Evolutionary conservation across 1,140 invertebrate species (phyloP), one percentile per base, ranked within the genome.

Genomic region (Zaprionus camerounensis): DNA sequence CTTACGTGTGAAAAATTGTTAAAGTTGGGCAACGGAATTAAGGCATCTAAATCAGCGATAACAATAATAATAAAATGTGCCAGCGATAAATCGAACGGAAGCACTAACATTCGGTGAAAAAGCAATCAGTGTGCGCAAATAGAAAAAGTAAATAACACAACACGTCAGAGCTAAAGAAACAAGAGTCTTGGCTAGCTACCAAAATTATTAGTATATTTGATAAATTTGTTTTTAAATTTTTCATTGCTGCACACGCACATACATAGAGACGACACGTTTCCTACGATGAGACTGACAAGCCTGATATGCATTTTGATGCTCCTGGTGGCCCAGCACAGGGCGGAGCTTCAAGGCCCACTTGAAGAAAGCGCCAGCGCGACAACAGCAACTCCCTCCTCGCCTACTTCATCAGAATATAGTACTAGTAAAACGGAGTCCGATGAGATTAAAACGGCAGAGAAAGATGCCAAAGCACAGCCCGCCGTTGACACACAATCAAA

Each of bases 121-220:
- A 69, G 49, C 59, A 61, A 76, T 62, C 55, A 61, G 76, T 76
- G 62, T 64, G 65, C 59, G 46, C 68, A 70, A 70, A 69, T 68
- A 71, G 34, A 88, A 79, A 81, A 84, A 80, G 81, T 90, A 85
- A 86, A 90, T 80, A 90, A 90, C 81, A 84, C 84, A 88, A 88
- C 85, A 90, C 85, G 85, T 90, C 85, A 90, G 81, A 77, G 51
- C 61, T 80, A 68, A 70, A 78, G 34, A 80, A 61, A 74, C 76
- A 49, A 56, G 64, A 72, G 57, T 69, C 44, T 51, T 51, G 20
- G 20, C 46, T 12, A 24, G 72, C 51, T 44, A 28, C 31, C 36
- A 49, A 83, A 65, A 77, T 71, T 71, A 22, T 44, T 75, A 68
- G 71, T 81, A 49, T 51, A 64, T 58, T 56, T 76, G 53, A 24